A percentile compares a stretch with the other conserved stretches of the same genome.
Evolutionary conservation across 1,140 invertebrate species (phyloP).

Genomic region (Oncopodura yosiiana): DNA sequence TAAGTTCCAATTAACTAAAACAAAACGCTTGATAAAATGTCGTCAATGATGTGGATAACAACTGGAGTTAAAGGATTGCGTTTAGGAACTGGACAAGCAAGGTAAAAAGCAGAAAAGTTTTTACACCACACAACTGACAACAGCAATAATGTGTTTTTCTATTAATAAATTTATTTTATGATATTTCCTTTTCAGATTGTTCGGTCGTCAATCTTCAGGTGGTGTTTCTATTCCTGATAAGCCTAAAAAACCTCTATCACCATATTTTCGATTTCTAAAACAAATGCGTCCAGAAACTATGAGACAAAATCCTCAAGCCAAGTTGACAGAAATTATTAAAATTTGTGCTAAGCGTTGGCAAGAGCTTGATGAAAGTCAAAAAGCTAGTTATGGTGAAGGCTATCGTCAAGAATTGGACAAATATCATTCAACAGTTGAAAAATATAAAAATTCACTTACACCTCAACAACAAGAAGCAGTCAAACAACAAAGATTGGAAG

Average conservation of each 20-base stretch:
- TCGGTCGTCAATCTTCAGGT: slow-evolving; percentile 1
- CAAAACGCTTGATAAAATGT: slow-evolving; percentile 15
- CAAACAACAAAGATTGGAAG: slow-evolving; percentile 18
- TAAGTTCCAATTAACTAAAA: neutral
- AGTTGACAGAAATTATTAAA: slow-evolving; percentile 22
- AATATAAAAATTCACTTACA: slow-evolving; percentile 33
- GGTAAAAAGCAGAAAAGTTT: slow-evolving; percentile 18
- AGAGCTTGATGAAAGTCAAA: slow-evolving; percentile 18
- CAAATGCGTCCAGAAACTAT: slow-evolving; percentile 14
- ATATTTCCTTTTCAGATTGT: slow-evolving; percentile 21
- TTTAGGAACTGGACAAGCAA: slow-evolving; percentile 16
- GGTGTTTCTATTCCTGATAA: slow-evolving; percentile 3
- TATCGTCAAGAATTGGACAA: slow-evolving; percentile 30
- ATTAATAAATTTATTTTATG: neutral
- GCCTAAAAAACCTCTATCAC: slow-evolving; percentile 28
- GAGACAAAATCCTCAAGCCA: slow-evolving; percentile 14
- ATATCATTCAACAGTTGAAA: slow-evolving; percentile 14
- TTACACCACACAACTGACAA: neutral
- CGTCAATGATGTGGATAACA: slow-evolving; percentile 19
- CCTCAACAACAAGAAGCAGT: slow-evolving; percentile 20
- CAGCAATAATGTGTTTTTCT: neutral
- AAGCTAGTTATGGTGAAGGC: slow-evolving; percentile 12
- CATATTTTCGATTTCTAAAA: slow-evolving; percentile 24
- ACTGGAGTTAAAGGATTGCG: slow-evolving; percentile 22
- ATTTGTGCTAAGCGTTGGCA: slow-evolving; percentile 31